Conservation (phyloP, 2,797 vertebrate genomes). For the Neoniphon sammara region DNA sequence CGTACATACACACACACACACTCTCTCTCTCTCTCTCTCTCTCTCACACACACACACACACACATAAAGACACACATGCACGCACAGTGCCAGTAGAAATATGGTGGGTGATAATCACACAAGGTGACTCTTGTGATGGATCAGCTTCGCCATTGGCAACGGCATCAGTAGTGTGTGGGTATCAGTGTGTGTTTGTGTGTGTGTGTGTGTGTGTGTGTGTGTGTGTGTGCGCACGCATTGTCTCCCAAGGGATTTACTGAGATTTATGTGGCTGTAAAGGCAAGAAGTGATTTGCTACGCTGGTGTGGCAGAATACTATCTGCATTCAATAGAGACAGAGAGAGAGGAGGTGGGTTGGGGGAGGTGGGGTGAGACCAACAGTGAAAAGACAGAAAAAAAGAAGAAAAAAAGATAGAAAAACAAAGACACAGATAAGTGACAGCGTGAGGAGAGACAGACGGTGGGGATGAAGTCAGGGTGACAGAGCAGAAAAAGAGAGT, state of each 20-base stretch:
- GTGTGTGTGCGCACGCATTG: conserved; percentile 12
- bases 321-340: conserved; percentile 40
- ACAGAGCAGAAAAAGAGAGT: too few relatives aligned
- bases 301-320: conserved; percentile 33
- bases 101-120: conserved; percentile 46
- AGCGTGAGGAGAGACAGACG: too few relatives aligned
- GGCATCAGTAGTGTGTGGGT: conserved; percentile 21
- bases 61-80: conserved; percentile 4
- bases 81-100: conserved; percentile 11
- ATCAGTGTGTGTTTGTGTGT: neutral
- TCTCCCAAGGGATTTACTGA: conserved; percentile 38
- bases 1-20: neutral
- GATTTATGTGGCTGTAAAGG: conserved; percentile 60
- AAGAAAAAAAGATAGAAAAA: too few relatives aligned
- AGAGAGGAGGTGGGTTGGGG: too few relatives aligned
- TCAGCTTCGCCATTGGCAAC: conserved; percentile 46
- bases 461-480: too few relatives aligned
- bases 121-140: conserved; percentile 61
- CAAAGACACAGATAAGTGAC: neutral
- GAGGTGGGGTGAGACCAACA: too few relatives aligned
- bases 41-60: conserved; percentile 6
- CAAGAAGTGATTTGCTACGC: conserved; percentile 40
- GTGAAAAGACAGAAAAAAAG: too few relatives aligned
- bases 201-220: conserved; percentile 14
- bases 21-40: too few relatives aligned